Base-by-base conservation (phyloP, 2,113 vertebrate species). In the Empidonax traillii region DNA sequence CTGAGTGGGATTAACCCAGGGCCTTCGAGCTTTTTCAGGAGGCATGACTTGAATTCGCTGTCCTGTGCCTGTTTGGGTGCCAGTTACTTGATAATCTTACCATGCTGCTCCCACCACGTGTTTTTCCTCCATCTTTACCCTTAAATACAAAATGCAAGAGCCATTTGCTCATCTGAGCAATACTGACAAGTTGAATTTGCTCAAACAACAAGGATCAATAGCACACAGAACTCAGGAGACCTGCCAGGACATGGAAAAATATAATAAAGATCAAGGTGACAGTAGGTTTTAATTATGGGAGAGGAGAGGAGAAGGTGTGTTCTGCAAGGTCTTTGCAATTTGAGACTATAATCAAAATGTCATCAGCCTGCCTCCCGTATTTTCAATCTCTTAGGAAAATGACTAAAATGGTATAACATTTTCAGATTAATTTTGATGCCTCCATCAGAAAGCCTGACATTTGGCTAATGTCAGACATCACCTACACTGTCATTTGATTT, bases 391-490 rank as follows among this genome's bases (percentile, higher is more conserved):
- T 73, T 23, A 93, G 94, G 92, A 97, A 98, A 98, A 97, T 87
- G 62, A 92, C 93, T 95, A 63, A 94, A 92, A 94, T 69, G 35
- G 74, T 90, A 8, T 95, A 97, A 96, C 94, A 97, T 96, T 97
- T 95, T 66, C 61, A 94, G 95, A 92, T 97, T 96, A 95, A 96
- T 95, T 96, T 94, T 96, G 96, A 88, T 92, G 91, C 78, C 21
- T 81, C 93, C 92, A 77, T 96, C 97, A 96, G 89, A 96, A 97
- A 96, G 90, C 8, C 85, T 96, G 93, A 92, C 96, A 97, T 98
- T 97, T 97, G 94, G 84, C 92, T 96, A 97, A 98, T 97, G 97
- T 97, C 96, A 98, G 87, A 62, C 95, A 96, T 90, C 97, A 97
- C 95, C 96, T 93, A 81, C 89, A 85, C 49, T 95, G 94, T 90